Base-by-base conservation (phyloP, 2,113 vertebrate species). In the Cyanistes caeruleus region DNA sequence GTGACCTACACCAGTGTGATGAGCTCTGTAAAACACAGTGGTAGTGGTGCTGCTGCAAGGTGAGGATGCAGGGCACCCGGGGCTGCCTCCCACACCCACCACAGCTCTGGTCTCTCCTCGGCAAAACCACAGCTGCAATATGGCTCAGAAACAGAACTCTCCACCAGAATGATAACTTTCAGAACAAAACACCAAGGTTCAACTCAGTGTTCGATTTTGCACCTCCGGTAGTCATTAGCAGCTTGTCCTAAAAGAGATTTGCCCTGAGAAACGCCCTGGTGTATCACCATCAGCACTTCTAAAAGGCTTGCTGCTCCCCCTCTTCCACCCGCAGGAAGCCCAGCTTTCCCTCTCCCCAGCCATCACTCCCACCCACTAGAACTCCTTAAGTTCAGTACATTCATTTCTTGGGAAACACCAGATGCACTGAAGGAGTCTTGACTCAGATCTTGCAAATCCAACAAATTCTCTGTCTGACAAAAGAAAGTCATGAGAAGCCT, bases 401-500 rank as follows among this genome's bases (percentile, higher is more conserved):
- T 90, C 79, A 56, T 59, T 97, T 78, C 82, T 86, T 77, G 64
- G 82, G 95, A 93, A 93, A 83, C 67, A 93, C 82, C 96, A 96
- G 96, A 94, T 97, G 95, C 62, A 92, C 90, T 64, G 92, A 96
- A 95, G 90, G 90, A 97, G 90, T 81, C 85, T 87, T 96, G 92
- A 96, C 88, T 95, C 85, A 96, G 60, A 93, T 90, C 43, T 91
- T 91, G 79, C 43, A 86, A 95, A 96, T 78, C 52, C 76, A 90
- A 93, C 43, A 87, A 77, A 83, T 82, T 68, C 37, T 65, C 63
- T 74, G 43, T 64, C 69, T 93, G 44, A 95, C 81, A 96, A 90
- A 94, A 93, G 69, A 67, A 60, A 89, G 49, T 87, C 49, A 89
- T 31, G 37, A 94, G 72, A n/a, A n/a, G n/a, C n/a, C n/a, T n/a